Evolutionary conservation across 2,888 invertebrate genomes (phyloP).

Genomic region (Scaptomyza polygonia): DNA sequence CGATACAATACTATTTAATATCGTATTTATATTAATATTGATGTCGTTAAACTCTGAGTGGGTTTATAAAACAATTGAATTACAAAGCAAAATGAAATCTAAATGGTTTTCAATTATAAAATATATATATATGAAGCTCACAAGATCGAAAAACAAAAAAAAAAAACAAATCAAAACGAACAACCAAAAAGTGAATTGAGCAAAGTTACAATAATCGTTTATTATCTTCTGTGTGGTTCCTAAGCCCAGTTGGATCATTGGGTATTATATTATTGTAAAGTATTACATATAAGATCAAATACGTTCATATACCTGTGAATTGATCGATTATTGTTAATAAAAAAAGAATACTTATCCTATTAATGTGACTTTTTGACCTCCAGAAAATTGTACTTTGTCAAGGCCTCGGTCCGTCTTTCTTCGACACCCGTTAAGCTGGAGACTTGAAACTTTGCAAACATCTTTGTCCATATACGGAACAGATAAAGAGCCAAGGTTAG

Average conservation of each 20-base stretch:
- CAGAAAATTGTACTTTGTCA: too few species aligned
- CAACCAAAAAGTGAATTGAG: neutral
- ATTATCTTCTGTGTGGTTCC: slow-evolving; percentile 8
- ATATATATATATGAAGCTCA: neutral
- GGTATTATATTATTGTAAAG: slow-evolving; percentile 7
- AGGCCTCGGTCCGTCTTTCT: too few species aligned
- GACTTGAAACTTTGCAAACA: too few species aligned
- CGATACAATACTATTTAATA: neutral
- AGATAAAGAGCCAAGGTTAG: too few species aligned
- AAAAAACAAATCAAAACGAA: too few species aligned
- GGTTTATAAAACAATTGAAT: neutral
- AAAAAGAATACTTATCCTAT: slow-evolving; percentile 10
- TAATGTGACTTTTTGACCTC: neutral
- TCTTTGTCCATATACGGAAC: too few species aligned
- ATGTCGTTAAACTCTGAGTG: neutral
- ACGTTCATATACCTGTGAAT: slow-evolving; percentile 1
- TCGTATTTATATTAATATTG: neutral
- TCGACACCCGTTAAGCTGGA: too few species aligned
- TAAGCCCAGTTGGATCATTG: slow-evolving; percentile 6
- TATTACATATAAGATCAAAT: slow-evolving; percentile 1
- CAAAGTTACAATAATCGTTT: neutral
- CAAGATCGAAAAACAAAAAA: neutral
- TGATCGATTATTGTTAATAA: slow-evolving; percentile 25
- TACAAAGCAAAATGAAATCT: neutral
- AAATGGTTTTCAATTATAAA: slow-evolving; percentile 1